Conservation (phyloP, 1,140 invertebrate genomes). For the Vanessa tameamea region DNA sequence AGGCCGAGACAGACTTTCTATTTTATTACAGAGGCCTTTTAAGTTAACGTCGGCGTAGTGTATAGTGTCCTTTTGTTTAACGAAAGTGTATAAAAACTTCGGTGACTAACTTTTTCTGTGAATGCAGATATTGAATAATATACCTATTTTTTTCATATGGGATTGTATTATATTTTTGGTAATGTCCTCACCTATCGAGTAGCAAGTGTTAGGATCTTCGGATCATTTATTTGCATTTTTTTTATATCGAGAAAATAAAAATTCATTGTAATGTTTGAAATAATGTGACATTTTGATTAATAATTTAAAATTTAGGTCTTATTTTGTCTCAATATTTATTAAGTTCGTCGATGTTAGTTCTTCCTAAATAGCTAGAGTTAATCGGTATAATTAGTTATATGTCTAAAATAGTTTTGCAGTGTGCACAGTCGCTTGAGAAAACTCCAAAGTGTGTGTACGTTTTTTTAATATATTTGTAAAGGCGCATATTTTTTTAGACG, state of each 20-base stretch:
- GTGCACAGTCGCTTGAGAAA: conserved; percentile 22
- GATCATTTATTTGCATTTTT: conserved; percentile 9
- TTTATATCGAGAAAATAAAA: conserved; percentile 6
- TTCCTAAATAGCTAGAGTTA: conserved; percentile 64
- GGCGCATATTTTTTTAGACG: conserved; percentile 34
- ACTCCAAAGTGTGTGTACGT: conserved; percentile 18
- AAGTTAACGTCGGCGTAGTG: conserved; percentile 41
- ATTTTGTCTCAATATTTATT: conserved; percentile 50
- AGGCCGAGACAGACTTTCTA: conserved; percentile 42
- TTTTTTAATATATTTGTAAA: conserved; percentile 23
- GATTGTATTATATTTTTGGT: conserved; percentile 42
- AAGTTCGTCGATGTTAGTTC: conserved; percentile 68
- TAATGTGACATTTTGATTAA: conserved; percentile 27
- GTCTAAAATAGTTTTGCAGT: conserved; percentile 22
- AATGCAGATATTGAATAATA: conserved; percentile 35
- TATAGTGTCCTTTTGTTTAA: conserved; percentile 28
- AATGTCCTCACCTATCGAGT: conserved; percentile 18
- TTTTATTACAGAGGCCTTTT: conserved; percentile 53
- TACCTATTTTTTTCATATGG: conserved; percentile 27
- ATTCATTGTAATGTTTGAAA: conserved; percentile 8
- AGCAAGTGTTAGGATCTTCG: background rate
- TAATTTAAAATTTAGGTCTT: conserved; percentile 27
- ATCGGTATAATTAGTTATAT: conserved; percentile 47
- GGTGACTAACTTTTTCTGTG: conserved; percentile 49
- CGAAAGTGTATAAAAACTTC: conserved; percentile 37